Percentiles rank a stretch among this genome's conserved stretches.
These are phyloP conservation scores for Trinectes maculatus DNA, from an alignment of 2,113 vertebrate species.

Conservation along the genomic window DNA sequence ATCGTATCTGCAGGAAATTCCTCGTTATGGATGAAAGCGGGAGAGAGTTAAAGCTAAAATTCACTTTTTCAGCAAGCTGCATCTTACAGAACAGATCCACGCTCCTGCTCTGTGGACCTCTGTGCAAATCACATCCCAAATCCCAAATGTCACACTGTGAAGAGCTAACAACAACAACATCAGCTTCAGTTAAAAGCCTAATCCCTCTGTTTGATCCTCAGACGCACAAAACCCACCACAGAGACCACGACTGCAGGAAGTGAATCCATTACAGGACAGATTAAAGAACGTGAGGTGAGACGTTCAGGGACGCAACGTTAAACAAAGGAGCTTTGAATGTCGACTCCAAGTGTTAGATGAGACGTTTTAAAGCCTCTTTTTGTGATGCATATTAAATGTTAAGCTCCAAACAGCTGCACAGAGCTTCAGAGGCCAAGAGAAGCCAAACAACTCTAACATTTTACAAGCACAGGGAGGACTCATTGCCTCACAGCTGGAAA, in stretches of 20 bases:
- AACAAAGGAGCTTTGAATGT: background rate
- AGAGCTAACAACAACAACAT: no score
- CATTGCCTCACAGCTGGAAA: no score
- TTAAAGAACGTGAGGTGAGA: no score
- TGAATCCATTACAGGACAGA: background rate
- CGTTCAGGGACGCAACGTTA: no score
- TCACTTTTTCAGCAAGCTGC: background rate
- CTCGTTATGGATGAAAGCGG: background rate
- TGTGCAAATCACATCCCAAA: no score
- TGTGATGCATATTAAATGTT: no score
- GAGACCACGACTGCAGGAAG: no score
- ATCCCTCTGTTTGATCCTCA: background rate
- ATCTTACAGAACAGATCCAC: background rate
- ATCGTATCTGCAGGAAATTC: conserved; percentile 37
- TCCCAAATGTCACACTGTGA: no score
- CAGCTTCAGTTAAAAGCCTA: background rate
- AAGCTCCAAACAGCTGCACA: background rate
- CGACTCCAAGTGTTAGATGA: background rate
- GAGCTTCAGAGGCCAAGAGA: background rate
- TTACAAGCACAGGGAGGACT: no score
- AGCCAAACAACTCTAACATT: conserved; percentile 3
- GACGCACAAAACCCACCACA: background rate
- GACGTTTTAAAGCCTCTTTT: background rate
- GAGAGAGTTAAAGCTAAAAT: background rate
- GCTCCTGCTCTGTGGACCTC: no score